Evolutionary conservation across 2,888 invertebrate species (phyloP), one percentile per base, ranked within the genome.

Genomic region (Isotomurus palustris): DNA sequence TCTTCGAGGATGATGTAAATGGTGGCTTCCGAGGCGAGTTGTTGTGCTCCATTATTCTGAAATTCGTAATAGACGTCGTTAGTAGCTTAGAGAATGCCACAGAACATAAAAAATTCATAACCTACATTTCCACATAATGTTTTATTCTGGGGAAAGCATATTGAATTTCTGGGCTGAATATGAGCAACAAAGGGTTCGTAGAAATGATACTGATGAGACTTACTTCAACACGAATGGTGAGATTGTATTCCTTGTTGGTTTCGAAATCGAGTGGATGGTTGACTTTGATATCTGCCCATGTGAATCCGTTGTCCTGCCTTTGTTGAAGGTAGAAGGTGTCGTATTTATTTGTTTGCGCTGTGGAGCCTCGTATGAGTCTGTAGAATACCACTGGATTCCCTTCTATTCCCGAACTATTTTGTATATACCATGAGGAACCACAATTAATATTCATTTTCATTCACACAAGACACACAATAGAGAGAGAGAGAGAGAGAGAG

Each of bases 351-450:
- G 93, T 94, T 78, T 94, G 93, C 6, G 93, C 91, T 56, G 93
- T 94, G 32, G 92, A 92, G 66, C 93, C 93, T 66, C 91, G 91
- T 88, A 94, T 94, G 75, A 94, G 79, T 63, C 89, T 88, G 79
- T 94, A 94, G 82, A 91, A 94, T 72, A 94, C 93, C 72, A 91
- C 91, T 58, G 93, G 93, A 78, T 92, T 94, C 78, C 91, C 91
- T 76, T 92, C 91, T 77, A 94, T 94, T 71, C 93, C 93, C 76
- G 93, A 93, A 81, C 93, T 92, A 84, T 72, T 72, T 70, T 32
- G 8, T 10, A 10, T 14, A n/a, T n/a, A 32, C 8, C 14, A 32
- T 14, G 8, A 32, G 14, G 14, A 32, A 10, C 14, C 14, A 32
- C 32, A 32, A 32, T 32, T 32, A 32, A 10, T 32, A 32, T 32